Base-by-base conservation (phyloP, 2,797 vertebrate species). In the Brotula barbata region DNA sequence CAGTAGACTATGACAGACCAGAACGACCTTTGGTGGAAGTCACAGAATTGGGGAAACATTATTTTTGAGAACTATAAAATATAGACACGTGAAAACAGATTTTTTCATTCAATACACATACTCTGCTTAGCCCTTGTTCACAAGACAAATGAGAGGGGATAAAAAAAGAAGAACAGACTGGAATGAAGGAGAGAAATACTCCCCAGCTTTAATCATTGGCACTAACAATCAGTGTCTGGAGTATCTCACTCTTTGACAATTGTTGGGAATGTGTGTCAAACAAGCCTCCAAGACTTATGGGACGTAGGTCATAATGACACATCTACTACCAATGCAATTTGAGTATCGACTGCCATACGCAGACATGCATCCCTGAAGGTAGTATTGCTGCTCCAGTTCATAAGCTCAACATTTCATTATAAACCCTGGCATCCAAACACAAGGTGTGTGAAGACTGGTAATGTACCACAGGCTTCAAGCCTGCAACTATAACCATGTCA, bases 401-500 rank as follows among this genome's bases (percentile, higher is more conserved):
- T 36, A 41, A 17, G 15, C 51, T 73, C 9, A 34, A 31, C 16
- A 31, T 51, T 48, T 20, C 58, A 53, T 59, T 21, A 48, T 10
- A 51, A 47, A 51, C 19, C 40, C 42, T 21, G 51, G 49, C 9
- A 17, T 22, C 6, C 7, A 45, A 25, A 62, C 11, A 6, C 33
- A 42, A 42, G 13, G 46, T 45, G 11, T 43, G 14, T 55, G 10
- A 44, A 23, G 43, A 43, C 40, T 22, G 11, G 19, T 46, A 33
- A 20, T 17, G 15, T 54, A 39, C 20, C 47, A 17, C 28, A 45
- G 31, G 25, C 44, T 50, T 14, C 13, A 1, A 59, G 49, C 47
- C 21, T 43, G 57, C 54, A 22, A 34, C 12, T 50, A 25, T 49
- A 60, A 64, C 63, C 54, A 53, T 63, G 62, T 41, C 16, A 75